Percentiles rank a stretch among this genome's conserved stretches.
phyloP scores from a whole-genome alignment of 2,888 invertebrate genomes.

The Drosophila nigricruria region DNA sequence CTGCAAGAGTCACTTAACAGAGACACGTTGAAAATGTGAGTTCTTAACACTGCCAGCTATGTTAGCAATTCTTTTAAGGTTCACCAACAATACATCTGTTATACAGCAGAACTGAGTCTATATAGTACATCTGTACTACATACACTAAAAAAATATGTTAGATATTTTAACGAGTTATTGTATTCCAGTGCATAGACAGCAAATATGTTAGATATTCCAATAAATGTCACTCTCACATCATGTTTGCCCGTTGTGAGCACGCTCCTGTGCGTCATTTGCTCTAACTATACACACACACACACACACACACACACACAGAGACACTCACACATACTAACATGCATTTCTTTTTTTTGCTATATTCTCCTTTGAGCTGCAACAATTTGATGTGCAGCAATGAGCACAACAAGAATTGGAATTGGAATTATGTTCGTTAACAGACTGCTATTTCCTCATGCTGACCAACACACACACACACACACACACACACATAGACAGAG shows the following conservation, averaged over 20 bases:
- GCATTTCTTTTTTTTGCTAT: constrained; percentile 8
- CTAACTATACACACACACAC: background rate
- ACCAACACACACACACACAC: constrained; percentile 15
- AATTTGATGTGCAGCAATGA: constrained; percentile 33
- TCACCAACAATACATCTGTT: background rate
- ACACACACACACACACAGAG: background rate
- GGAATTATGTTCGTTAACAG: constrained; percentile 50
- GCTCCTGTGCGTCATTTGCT: constrained; percentile 26
- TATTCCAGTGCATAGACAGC: constrained; percentile 8
- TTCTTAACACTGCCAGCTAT: background rate
- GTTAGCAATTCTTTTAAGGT: background rate
- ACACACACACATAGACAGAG: constrained; percentile 11
- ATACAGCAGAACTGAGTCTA: background rate
- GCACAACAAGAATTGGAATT: constrained; percentile 31
- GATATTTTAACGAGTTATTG: background rate
- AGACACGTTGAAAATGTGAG: background rate
- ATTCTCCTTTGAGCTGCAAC: constrained; percentile 37
- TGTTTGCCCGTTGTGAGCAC: constrained; percentile 5
- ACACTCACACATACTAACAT: background rate
- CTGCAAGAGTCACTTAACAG: background rate
- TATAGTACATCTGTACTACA: background rate
- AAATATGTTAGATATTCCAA: constrained; percentile 19
- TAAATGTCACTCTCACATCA: constrained; percentile 16
- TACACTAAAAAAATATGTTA: background rate
- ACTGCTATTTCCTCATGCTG: constrained; percentile 27